Conservation (phyloP, 2,797 vertebrate species). For the Galaxias olidus region DNA sequence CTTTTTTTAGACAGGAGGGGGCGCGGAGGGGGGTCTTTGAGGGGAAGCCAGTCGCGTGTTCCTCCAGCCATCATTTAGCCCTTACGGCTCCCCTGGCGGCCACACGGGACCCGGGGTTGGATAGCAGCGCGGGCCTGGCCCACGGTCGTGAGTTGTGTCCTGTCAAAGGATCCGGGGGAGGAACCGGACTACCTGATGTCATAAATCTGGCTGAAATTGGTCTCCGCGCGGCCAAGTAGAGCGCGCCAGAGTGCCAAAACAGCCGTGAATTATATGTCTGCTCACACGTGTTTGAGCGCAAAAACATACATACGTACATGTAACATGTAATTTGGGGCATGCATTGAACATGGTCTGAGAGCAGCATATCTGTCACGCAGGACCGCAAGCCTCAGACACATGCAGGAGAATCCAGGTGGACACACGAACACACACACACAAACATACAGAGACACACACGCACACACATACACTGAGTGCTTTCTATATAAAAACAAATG, state of each 20-base stretch:
- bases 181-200: slow-evolving; percentile 57
- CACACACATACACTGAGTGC: slow-evolving; percentile 3
- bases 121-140: slow-evolving; percentile 58
- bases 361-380: slow-evolving; percentile 57
- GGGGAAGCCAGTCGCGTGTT: slow-evolving; percentile 32
- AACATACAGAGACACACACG: not conserved
- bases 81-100: slow-evolving; percentile 59
- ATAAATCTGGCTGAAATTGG: slow-evolving; percentile 71
- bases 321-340: slow-evolving; percentile 67
- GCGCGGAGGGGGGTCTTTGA: not conserved
- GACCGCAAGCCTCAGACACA: slow-evolving; percentile 9
- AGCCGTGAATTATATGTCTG: slow-evolving; percentile 54
- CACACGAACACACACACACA: not conserved
- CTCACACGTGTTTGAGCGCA: slow-evolving; percentile 31
- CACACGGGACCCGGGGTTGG: slow-evolving; percentile 41
- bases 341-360: slow-evolving; percentile 66
- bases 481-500: not conserved
- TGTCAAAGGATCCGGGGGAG: slow-evolving; percentile 62
- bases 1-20: slow-evolving; percentile 13
- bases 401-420: not conserved
- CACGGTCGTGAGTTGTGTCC: slow-evolving; percentile 56
- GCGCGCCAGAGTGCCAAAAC: slow-evolving; percentile 40
- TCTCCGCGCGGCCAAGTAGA: slow-evolving; percentile 63
- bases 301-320: slow-evolving; percentile 53
- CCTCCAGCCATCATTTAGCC: slow-evolving; percentile 44